These are phyloP conservation scores for Pollimyrus isidori DNA, from an alignment of 2,113 vertebrate genomes.

Conservation along the genomic window DNA sequence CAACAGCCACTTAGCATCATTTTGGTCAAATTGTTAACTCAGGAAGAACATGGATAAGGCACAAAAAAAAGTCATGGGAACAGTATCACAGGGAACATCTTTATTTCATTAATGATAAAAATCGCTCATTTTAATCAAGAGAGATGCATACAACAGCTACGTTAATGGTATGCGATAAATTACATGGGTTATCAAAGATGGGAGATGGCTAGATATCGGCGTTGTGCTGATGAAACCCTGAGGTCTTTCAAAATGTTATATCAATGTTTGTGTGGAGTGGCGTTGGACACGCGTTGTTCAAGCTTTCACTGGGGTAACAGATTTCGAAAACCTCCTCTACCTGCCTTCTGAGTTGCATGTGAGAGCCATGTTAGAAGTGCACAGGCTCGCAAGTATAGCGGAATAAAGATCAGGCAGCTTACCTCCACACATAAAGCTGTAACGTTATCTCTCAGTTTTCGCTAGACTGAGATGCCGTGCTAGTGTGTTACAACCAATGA, in stretches of 20 bases:
- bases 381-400: not conserved
- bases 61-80: not conserved
- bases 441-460: not conserved
- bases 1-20: not conserved
- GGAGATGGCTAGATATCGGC: not conserved
- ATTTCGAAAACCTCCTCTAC: not conserved
- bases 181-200: conserved; percentile 15
- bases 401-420: not conserved
- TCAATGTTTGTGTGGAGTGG: not conserved
- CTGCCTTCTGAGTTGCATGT: not conserved
- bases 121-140: conserved; percentile 17
- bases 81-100: not conserved
- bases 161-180: conserved; percentile 15
- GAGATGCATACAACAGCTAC: conserved; percentile 7
- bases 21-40: not conserved
- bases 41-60: not conserved
- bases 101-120: conserved; percentile 19
- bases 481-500: not conserved
- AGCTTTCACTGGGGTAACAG: not conserved
- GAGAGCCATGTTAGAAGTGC: not conserved
- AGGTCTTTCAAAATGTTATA: not conserved
- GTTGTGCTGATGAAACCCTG: conserved; percentile 1
- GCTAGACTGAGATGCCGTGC: not conserved
- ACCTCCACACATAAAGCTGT: not conserved
- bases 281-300: not conserved